Evolutionary conservation across 2,113 vertebrate genomes (phyloP), one percentile per base, ranked within the genome.

Genomic region (Cyanoliseus patagonus): DNA sequence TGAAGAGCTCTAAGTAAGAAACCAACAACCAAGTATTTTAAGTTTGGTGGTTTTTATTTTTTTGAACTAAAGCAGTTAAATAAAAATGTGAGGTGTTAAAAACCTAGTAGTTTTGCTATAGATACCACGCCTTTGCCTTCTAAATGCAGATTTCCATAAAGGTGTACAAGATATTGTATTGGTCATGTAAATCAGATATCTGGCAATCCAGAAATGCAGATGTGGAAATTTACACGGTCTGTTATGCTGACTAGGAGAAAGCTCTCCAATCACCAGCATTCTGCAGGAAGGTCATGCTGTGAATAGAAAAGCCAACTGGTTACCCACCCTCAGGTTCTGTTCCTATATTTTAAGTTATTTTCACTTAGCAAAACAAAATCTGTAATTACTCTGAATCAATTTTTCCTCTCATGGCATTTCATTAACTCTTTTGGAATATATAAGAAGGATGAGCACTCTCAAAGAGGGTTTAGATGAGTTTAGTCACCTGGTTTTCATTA

Each of bases 221-320:
- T 23, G 12, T 51, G 11, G 15, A 64, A 78, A 59, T 92, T 47
- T 70, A 41, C 8, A 57, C 0, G 0, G 12, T 12, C 66, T 84
- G 27, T 61, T n/a, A 64, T 0, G 0, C 4, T 1, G 2, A 52
- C 28, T 73, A 4, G 4, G 37, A 74, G 19, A 83, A 74, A 53
- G 31, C 25, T 81, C 28, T 82, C 30, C 20, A 30, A 33, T 10
- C 63, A 63, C 12, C 12, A 76, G 8, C 10, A 3, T 30, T 67
- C 49, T 47, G 31, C 44, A 94, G 64, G 20, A 53, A 83, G 72
- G 17, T 37, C 67, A 68, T 9, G 9, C 13, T 8, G 35, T 13
- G 7, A 87, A 42, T 6, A 1, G 1, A 76, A 28, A 72, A 67
- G 49, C 28, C 24, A 68, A 30, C 10, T 47, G 14, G 30, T 17